A percentile compares a stretch with the other conserved stretches of the same genome.
These are phyloP conservation scores for Xiphorhynchus elegans DNA, from an alignment of 2,113 vertebrate genomes.

Conservation along the genomic window DNA sequence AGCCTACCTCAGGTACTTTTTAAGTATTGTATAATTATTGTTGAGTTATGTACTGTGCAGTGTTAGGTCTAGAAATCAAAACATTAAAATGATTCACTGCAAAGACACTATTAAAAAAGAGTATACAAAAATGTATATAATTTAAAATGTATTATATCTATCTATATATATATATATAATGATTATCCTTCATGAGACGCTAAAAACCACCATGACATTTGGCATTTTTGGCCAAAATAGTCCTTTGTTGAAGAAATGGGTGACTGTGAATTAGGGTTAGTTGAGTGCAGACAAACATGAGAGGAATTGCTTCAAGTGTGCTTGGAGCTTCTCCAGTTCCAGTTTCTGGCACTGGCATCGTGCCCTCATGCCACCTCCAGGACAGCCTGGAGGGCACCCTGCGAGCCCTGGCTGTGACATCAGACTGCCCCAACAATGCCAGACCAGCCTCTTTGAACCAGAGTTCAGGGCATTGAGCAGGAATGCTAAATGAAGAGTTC, in stretches of 20 bases:
- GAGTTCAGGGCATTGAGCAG: background rate
- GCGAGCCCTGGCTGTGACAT: background rate
- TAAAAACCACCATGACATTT: background rate
- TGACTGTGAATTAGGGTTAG: background rate
- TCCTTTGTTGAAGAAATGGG: background rate
- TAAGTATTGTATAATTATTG: background rate
- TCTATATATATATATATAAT: background rate
- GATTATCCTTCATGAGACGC: background rate
- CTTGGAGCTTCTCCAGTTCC: background rate
- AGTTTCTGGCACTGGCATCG: background rate
- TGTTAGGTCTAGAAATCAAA: background rate
- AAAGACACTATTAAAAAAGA: background rate
- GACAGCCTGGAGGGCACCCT: too few species aligned
- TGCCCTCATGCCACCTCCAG: background rate
- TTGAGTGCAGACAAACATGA: background rate
- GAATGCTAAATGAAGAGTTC: background rate
- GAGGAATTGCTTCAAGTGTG: background rate
- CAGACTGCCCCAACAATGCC: background rate
- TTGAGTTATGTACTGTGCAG: background rate
- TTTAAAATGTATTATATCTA: background rate
- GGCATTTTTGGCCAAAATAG: background rate
- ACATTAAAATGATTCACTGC: background rate
- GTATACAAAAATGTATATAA: background rate
- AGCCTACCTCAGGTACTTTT: background rate
- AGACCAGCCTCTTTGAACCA: background rate